Evolutionary conservation across 2,113 vertebrate genomes (phyloP).

Genomic region (Strix uralensis): DNA sequence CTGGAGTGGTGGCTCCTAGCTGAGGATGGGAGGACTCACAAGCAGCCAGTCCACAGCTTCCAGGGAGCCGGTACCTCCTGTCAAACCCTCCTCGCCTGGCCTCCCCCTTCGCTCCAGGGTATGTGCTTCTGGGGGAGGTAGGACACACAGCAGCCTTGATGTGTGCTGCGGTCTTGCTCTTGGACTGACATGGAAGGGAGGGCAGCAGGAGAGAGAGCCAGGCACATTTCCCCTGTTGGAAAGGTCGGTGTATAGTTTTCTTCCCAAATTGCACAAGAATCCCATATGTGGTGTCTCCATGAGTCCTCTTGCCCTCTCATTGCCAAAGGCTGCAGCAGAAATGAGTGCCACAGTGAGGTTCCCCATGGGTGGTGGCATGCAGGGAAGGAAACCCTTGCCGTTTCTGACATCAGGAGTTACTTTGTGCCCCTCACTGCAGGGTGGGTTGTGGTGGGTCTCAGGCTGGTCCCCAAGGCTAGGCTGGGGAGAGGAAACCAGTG

Average conservation of each 20-base stretch:
- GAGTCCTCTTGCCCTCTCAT: not conserved
- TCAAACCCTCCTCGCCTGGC: not conserved
- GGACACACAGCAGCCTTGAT: not conserved
- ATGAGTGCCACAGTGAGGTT: not conserved
- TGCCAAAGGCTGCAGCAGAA: not conserved
- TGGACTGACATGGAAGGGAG: not conserved
- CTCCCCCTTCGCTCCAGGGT: not conserved
- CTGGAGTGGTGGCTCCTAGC: not conserved
- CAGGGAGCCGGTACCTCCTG: not conserved
- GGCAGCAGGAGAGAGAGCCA: not conserved
- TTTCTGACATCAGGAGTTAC: not conserved
- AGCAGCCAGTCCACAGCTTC: not conserved
- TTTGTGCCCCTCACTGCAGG: not conserved
- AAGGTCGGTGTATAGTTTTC: not conserved
- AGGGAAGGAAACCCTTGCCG: not conserved
- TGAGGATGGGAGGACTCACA: not conserved
- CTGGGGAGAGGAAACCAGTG: not conserved
- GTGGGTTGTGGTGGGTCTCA: not conserved
- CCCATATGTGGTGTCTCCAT: rapidly evolving
- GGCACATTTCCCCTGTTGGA: not conserved
- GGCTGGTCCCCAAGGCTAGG: not conserved
- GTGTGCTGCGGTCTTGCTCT: not conserved
- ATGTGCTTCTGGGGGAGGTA: not conserved
- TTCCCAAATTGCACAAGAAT: not conserved
- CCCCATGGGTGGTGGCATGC: not conserved